Base-by-base conservation (phyloP, 2,888 invertebrate species). In the Plusia festucae region DNA sequence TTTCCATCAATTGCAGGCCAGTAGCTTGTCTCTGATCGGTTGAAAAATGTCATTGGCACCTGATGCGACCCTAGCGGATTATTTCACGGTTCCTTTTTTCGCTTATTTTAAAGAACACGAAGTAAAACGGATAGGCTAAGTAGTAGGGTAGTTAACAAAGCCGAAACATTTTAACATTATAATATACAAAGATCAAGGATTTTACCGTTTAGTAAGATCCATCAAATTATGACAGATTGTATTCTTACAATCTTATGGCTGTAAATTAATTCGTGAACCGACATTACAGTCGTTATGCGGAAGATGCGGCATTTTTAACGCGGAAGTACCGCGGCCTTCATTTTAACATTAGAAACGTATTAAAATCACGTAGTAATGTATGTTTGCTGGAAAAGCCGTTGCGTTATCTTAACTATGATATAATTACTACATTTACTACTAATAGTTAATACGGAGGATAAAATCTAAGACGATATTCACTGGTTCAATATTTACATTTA, bases 261-360 rank as follows among this genome's bases (percentile, higher is more conserved):
- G 49, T 60, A 24, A 56, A 65, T 68, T 67, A 68, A 67, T 74
- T 67, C 56, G 58, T 53, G 53, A 68, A 60, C 53, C 51, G 65
- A 63, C 54, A 64, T 75, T 61, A 68, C 34, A 53, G 73, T 69
- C 58, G 46, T 58, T 84, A 82, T 80, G 76, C 83, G 85, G 87
- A 87, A 87, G 82, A 72, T 78, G 73, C 60, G 34, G 51, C 34
- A 71, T 76, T 53, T 72, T 63, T 73, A 59, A 85, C 78, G 78
- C 87, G 88, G 89, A 88, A 89, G 81, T 75, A 60, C 18, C 44
- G 32, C 64, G 84, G 82, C 87, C 88, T 88, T 89, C 84, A 46
- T 63, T 58, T 61, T 59, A 55, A 79, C 77, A 76, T 71, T 79
- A 71, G 70, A 81, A 81, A 81, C 72, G 65, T 73, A 81, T 68